phyloP scores from a whole-genome alignment of 2,888 invertebrate species.

The Parnassius apollo region DNA sequence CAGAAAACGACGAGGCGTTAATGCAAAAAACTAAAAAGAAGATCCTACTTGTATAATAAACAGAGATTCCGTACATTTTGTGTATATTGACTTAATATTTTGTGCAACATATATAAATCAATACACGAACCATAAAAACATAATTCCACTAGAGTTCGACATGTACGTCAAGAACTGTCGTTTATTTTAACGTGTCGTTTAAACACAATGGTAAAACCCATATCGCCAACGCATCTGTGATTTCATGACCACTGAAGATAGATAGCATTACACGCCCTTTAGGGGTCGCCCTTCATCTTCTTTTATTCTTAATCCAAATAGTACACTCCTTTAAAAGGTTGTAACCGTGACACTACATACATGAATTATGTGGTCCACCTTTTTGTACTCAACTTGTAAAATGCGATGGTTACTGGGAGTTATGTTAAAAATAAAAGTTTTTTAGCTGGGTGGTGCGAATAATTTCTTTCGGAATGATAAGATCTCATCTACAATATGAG shows the following conservation, averaged over 20 bases:
- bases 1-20: too few species aligned
- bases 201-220: slow-evolving; percentile 36
- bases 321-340: slow-evolving; percentile 27
- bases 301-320: slow-evolving; percentile 40
- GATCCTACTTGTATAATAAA: too few species aligned
- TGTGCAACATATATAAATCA: too few species aligned
- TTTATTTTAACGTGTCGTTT: slow-evolving; percentile 20
- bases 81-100: too few species aligned
- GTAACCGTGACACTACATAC: slow-evolving; percentile 52
- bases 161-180: slow-evolving; percentile 9
- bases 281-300: slow-evolving; percentile 32
- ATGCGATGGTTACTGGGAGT: slow-evolving; percentile 15
- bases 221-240: slow-evolving; percentile 39
- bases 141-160: not conserved
- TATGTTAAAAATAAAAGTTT: slow-evolving; percentile 25
- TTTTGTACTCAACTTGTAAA: slow-evolving; percentile 32
- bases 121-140: too few species aligned
- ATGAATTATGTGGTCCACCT: slow-evolving; percentile 70
- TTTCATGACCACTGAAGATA: slow-evolving; percentile 37
- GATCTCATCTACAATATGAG: slow-evolving; percentile 39
- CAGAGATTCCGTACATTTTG: too few species aligned
- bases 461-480: slow-evolving; percentile 39
- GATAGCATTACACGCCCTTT: slow-evolving; percentile 34
- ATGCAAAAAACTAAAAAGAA: too few species aligned
- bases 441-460: slow-evolving; percentile 41